Evolutionary conservation across 2,797 vertebrate species (phyloP), one percentile per base, ranked within the genome.

Genomic region (Tangara arthus): DNA sequence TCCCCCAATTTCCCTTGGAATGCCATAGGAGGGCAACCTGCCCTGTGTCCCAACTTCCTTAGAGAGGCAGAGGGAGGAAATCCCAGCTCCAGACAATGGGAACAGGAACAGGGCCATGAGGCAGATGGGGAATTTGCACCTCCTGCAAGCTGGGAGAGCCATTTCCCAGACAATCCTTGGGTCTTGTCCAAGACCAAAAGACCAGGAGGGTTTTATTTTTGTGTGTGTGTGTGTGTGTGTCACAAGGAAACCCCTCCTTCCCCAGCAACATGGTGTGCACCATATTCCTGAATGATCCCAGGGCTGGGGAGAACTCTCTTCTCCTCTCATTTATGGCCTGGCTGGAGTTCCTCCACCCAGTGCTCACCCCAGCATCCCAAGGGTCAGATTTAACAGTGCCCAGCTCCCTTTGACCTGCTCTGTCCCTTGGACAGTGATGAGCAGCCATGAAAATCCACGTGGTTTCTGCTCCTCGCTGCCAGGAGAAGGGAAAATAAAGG

Each of bases 11-110:
- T 60, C 11, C 71, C 42, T 61, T 28, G 42, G 27, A 35, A 50
- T 35, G 53, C 92, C 95, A 35, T 82, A 66, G 96, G 93, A 90
- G 90, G 86, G 86, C 64, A 80, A 82, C 7, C 30, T n/a, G 44
- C 16, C 78, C 49, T 42, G 53, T 7, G 11, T 1, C 21, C 52
- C 10, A 9, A 63, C 68, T 46, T 59, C 35, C 59, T 80, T 18
- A 7, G n/a, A 13, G 30, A 87, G 27, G 4, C 18, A 1, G 19
- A 55, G 80, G 60, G 72, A 85, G 86, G 68, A 76, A 87, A 81
- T 34, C 50, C 57, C 6, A 2, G 49, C 27, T 37, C 22, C 9
- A 60, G 57, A 14, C 0, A 7, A 44, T 63, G 78, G 89, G 85
- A 90, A 37, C 0, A 0, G 69, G 27, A 57, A 22, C 56, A 83